A percentile compares a stretch with the other conserved stretches of the same genome.
Evolutionary conservation across 2,113 vertebrate genomes (phyloP).

Genomic region (Euleptes europaea): DNA sequence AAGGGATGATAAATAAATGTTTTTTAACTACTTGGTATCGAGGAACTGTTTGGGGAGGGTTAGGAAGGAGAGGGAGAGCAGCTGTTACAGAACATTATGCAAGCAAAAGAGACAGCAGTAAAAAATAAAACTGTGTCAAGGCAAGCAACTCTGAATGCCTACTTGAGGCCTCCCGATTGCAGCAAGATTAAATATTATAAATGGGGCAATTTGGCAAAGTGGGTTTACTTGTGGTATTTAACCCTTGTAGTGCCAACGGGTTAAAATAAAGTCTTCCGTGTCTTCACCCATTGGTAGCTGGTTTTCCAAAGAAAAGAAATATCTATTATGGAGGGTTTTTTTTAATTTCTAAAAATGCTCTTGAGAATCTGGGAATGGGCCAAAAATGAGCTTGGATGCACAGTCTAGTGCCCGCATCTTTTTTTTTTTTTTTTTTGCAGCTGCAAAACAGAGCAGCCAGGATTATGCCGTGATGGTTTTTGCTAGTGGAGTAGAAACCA

Average conservation of each 20-base stretch:
- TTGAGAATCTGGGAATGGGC: background rate
- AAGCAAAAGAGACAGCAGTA: conserved; percentile 76
- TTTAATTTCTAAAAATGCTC: background rate
- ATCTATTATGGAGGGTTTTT: background rate
- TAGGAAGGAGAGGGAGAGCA: conserved; percentile 63
- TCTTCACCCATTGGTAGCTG: conserved; percentile 2
- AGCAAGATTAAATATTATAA: conserved; percentile 74
- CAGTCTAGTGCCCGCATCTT: background rate
- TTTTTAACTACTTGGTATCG: conserved; percentile 84
- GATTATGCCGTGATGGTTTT: background rate
- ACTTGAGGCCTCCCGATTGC: conserved; percentile 67
- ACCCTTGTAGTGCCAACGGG: conserved; percentile 52
- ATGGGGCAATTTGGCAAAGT: conserved; percentile 67
- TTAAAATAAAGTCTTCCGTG: conserved; percentile 42
- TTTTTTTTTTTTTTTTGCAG: no score
- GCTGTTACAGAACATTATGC: conserved; percentile 73
- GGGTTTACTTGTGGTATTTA: conserved; percentile 65
- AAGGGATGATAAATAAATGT: conserved; percentile 78
- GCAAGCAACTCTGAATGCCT: conserved; percentile 67
- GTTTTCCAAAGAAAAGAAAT: background rate
- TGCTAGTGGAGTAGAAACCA: background rate
- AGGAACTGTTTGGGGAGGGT: conserved; percentile 45
- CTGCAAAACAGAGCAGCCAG: rapidly evolving
- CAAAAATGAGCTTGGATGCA: background rate
- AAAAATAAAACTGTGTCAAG: conserved; percentile 66